phyloP scores from a whole-genome alignment of 2,797 vertebrate species.

The Allobates femoralis region DNA sequence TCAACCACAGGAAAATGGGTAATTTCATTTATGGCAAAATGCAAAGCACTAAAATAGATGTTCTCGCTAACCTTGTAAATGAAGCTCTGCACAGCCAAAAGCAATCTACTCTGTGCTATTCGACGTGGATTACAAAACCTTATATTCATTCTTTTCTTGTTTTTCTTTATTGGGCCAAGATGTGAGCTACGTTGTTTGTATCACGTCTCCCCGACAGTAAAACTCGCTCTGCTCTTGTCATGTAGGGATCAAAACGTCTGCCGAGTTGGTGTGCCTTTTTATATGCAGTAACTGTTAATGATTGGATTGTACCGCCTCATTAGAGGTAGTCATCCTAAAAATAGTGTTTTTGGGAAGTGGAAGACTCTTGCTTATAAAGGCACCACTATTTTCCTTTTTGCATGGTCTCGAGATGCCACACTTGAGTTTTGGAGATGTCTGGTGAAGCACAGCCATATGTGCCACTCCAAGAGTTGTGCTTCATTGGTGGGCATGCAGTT shows the following conservation, averaged over 20 bases:
- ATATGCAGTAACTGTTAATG: too few relatives aligned
- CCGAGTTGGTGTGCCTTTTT: too few relatives aligned
- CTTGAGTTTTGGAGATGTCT: too few relatives aligned
- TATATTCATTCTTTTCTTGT: constrained; percentile 22
- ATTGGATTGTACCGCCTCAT: too few relatives aligned
- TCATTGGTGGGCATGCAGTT: too few relatives aligned
- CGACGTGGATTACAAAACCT: constrained; percentile 48
- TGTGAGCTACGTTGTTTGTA: constrained; percentile 12
- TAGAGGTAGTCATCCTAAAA: too few relatives aligned
- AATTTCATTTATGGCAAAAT: constrained; percentile 58
- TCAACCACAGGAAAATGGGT: constrained; percentile 76
- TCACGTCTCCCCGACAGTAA: neutral
- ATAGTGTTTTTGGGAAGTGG: too few relatives aligned
- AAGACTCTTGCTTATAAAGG: neutral
- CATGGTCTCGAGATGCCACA: too few relatives aligned
- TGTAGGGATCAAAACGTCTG: too few relatives aligned
- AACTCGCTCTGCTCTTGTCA: neutral
- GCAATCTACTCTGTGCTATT: constrained; percentile 42
- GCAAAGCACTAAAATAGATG: constrained; percentile 51
- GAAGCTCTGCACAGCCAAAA: constrained; percentile 52
- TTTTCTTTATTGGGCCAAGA: constrained; percentile 31
- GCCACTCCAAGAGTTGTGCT: too few relatives aligned
- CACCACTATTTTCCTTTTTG: too few relatives aligned
- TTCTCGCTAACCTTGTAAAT: constrained; percentile 49
- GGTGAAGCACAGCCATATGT: too few relatives aligned